phyloP scores from a whole-genome alignment of 2,797 vertebrate species.

The Periparus ater region DNA sequence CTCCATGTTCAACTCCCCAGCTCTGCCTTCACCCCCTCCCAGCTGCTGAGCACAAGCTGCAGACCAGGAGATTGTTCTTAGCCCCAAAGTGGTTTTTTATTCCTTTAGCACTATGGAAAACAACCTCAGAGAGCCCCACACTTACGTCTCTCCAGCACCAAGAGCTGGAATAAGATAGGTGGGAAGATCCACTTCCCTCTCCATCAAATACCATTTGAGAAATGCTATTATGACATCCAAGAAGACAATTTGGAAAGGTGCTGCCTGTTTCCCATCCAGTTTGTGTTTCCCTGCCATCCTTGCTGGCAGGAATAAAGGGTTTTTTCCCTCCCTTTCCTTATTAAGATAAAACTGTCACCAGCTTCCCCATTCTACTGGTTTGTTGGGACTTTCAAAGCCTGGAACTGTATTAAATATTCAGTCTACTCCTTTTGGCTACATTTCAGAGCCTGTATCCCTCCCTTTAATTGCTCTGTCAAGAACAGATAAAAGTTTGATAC shows the following conservation, averaged over 20 bases:
- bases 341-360: constrained; percentile 59
- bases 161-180: background rate
- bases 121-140: background rate
- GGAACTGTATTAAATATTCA: constrained; percentile 63
- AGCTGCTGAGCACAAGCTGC: background rate
- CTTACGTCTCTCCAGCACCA: rapidly evolving
- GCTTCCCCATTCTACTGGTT: constrained; percentile 29
- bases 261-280: background rate
- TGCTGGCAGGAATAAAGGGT: background rate
- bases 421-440: constrained; percentile 31
- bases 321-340: constrained; percentile 5
- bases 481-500: constrained; percentile 57
- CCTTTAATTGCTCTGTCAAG: constrained; percentile 62
- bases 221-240: background rate
- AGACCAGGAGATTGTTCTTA: background rate
- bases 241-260: background rate
- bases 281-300: background rate
- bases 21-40: background rate
- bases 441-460: constrained; percentile 27
- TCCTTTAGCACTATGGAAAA: background rate
- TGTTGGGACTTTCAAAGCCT: constrained; percentile 64
- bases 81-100: background rate
- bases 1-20: background rate
- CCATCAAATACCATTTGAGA: background rate
- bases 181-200: background rate